Conservation (phyloP, 2,113 vertebrate species). For the Cochlearius cochlearius region DNA sequence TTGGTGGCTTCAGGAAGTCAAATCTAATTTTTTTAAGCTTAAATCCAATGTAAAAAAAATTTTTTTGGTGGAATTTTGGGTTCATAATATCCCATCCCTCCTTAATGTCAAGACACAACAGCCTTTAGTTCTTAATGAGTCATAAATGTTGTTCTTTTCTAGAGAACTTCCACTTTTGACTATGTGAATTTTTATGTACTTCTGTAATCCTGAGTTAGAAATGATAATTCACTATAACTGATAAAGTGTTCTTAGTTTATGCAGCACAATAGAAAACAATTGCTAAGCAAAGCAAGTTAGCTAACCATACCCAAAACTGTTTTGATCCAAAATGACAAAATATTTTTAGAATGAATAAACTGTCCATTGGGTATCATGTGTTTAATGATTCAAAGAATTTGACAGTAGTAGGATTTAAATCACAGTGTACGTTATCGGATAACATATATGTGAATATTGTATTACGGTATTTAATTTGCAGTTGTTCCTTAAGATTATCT, state of each 20-base stretch:
- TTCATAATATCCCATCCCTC: neutral
- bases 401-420: conserved; percentile 16
- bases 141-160: neutral
- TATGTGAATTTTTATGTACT: neutral
- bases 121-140: neutral
- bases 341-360: neutral
- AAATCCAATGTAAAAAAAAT: neutral
- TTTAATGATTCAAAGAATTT: conserved; percentile 9
- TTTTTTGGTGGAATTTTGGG: neutral
- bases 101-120: neutral
- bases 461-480: neutral
- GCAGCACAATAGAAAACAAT: neutral
- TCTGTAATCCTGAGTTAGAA: conserved; percentile 20
- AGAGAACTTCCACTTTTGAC: neutral
- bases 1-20: neutral
- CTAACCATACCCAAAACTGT: neutral
- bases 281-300: neutral
- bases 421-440: neutral
- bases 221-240: neutral
- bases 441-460: neutral
- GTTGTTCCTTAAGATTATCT: conserved; percentile 7
- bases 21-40: neutral
- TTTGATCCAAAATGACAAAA: conserved; percentile 28
- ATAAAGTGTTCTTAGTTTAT: neutral
- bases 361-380: neutral